These are phyloP conservation scores for Blera fallax DNA, from an alignment of 2,888 invertebrate genomes.

Conservation along the genomic window DNA sequence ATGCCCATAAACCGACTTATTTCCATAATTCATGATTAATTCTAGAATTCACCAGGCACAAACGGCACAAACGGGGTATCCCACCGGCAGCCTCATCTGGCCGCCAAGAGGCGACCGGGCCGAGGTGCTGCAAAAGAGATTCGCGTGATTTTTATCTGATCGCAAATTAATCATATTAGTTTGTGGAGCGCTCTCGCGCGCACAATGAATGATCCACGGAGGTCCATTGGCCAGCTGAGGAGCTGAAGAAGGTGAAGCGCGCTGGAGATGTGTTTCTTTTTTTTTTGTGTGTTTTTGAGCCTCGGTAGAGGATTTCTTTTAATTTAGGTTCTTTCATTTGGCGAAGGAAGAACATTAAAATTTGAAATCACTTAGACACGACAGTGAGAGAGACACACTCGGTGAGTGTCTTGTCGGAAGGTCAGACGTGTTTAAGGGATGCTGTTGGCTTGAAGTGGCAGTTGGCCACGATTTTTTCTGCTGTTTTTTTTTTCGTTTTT, in stretches of 20 bases:
- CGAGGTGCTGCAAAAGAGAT: slow-evolving; percentile 42
- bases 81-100: slow-evolving; percentile 8
- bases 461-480: slow-evolving; percentile 46
- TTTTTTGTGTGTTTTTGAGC: neutral
- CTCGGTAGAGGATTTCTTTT: slow-evolving; percentile 51
- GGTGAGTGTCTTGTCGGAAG: slow-evolving; percentile 54
- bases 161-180: slow-evolving; percentile 73
- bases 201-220: slow-evolving; percentile 67
- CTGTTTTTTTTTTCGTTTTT: neutral
- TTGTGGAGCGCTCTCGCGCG: slow-evolving; percentile 70
- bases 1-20: slow-evolving; percentile 73
- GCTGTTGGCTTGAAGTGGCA: slow-evolving; percentile 16
- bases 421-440: slow-evolving; percentile 68
- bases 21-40: slow-evolving; percentile 73
- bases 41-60: slow-evolving; percentile 59
- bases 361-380: slow-evolving; percentile 72
- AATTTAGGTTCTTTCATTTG: slow-evolving; percentile 23
- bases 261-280: slow-evolving; percentile 4
- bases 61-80: slow-evolving; percentile 9
- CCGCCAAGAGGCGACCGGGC: slow-evolving; percentile 9
- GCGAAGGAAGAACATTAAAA: slow-evolving; percentile 52
- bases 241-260: neutral
- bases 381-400: slow-evolving; percentile 49
- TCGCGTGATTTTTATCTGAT: slow-evolving; percentile 73
- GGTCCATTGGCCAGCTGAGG: slow-evolving; percentile 21